Base-by-base conservation (phyloP, 2,113 vertebrate species). In the Hassar affinis region DNA sequence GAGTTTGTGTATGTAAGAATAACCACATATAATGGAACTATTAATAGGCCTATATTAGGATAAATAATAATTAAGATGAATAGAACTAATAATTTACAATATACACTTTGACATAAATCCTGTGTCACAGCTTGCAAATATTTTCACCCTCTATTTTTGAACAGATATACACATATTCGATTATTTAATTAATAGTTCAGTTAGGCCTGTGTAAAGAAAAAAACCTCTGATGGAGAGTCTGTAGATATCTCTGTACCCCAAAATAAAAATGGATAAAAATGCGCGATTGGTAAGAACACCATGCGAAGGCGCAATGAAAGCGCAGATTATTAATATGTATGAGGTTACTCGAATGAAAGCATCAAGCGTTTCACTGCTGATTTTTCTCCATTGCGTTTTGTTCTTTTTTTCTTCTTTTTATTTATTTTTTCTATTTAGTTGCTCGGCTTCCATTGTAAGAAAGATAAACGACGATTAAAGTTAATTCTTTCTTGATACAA, bases 401-500 rank as follows among this genome's bases (percentile, higher is more conserved):
- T 85, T 69, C 87, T 88, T 84, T 79, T 83, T 90, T 90, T 89
- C 12, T 12, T 51, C 12, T 51, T 12, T 12, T 85, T 81, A 83
- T 87, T 10, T 59, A 81, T 78, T 87, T 89, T 88, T 66, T 87
- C 47, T 72, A 54, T 78, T 20, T 38, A 52, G 66, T 79, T 89
- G 83, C 30, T 78, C 89, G 91, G 92, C 92, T 91, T 91, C 89
- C 89, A 89, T 86, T 83, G 86, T 89, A 84, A 80, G 52, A 87
- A 84, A 90, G 89, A 91, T 88, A 87, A 90, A 91, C 86, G 82
- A 89, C 88, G 80, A 89, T 84, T 86, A 85, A 90, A 92, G 90
- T 89, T 91, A 90, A 93, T 94, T 95, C 92, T 93, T 91, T 89
- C 90, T 90, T 91, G 90, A 91, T 90, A 92, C 88, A 91, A 86